phyloP scores from a whole-genome alignment of 2,888 invertebrate genomes.

The Drosophila incognita region DNA sequence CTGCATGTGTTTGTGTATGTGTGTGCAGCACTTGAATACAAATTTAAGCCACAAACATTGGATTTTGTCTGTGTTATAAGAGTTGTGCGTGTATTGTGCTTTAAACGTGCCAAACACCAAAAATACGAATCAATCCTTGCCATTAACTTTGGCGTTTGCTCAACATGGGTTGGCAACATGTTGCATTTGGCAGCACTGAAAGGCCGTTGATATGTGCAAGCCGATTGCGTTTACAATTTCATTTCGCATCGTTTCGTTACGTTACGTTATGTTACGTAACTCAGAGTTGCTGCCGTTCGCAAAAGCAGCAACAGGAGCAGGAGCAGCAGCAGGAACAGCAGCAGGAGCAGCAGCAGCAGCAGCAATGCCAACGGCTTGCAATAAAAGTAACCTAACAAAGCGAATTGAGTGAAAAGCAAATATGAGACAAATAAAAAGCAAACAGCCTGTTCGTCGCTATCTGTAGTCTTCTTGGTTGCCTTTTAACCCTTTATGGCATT shows the following conservation, averaged over 20 bases:
- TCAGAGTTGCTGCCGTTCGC: not conserved
- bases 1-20: not conserved
- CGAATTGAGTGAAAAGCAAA: constrained; percentile 83
- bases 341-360: not conserved
- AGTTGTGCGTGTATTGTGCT: constrained; percentile 2
- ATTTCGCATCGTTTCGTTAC: constrained; percentile 54
- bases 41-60: not conserved
- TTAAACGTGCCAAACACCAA: not conserved
- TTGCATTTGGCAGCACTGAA: constrained; percentile 29
- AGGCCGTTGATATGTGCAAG: constrained; percentile 58
- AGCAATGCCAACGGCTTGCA: constrained; percentile 45
- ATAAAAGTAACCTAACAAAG: constrained; percentile 81
- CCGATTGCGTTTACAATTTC: constrained; percentile 74
- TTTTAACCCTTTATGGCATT: constrained; percentile 32
- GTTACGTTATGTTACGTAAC: constrained; percentile 19
- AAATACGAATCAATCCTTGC: not conserved
- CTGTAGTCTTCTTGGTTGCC: constrained; percentile 26
- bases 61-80: not conserved
- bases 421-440: constrained; percentile 80
- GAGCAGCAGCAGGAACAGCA: not conserved
- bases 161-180: constrained; percentile 38
- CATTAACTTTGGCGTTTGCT: constrained; percentile 42
- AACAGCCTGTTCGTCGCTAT: constrained; percentile 46
- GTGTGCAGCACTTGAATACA: not conserved
- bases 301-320: not conserved